Conservation (phyloP, 2,113 vertebrate genomes). For the Gymnarchus niloticus region DNA sequence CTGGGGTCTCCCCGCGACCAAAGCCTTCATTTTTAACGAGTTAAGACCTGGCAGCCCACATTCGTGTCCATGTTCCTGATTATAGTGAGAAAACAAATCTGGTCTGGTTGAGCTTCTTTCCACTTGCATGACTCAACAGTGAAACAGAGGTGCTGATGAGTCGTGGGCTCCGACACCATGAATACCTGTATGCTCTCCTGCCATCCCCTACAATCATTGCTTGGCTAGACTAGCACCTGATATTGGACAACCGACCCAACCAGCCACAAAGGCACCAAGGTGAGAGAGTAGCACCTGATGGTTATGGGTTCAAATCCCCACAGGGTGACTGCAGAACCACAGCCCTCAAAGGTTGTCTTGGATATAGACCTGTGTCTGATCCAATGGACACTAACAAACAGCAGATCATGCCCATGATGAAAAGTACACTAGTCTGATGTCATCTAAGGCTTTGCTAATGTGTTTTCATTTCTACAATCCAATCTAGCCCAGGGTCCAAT, state of each 20-base stretch:
- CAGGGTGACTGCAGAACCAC: background rate
- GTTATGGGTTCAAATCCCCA: background rate
- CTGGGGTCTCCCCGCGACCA: background rate
- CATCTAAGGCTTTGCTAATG: background rate
- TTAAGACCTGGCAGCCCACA: background rate
- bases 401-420: background rate
- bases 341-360: too few relatives aligned
- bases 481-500: background rate
- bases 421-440: background rate
- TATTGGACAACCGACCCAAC: background rate
- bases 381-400: background rate
- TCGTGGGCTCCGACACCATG: background rate
- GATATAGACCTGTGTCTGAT: background rate
- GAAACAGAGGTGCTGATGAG: too few relatives aligned
- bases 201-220: background rate
- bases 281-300: background rate
- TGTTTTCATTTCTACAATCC: background rate
- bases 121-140: too few relatives aligned
- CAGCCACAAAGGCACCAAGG: background rate
- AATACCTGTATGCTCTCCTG: background rate
- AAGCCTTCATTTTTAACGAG: background rate
- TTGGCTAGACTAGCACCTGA: background rate
- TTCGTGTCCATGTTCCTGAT: background rate
- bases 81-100: too few relatives aligned
- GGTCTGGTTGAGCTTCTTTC: too few relatives aligned